Base-by-base conservation (phyloP, 2,888 invertebrate species). In the Hemicrepidius hirtus region DNA sequence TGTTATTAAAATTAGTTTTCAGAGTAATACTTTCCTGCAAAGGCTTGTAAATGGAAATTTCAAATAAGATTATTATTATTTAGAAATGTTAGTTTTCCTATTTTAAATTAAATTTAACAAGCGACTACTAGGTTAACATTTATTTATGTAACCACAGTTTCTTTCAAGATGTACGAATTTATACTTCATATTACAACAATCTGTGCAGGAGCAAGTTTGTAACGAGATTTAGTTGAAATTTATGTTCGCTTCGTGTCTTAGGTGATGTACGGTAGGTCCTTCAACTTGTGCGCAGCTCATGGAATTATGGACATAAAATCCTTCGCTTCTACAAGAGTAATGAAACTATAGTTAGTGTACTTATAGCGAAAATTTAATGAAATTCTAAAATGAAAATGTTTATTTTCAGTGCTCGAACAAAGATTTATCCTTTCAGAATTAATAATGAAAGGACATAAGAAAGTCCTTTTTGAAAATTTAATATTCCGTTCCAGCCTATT, bases 161-260 rank as follows among this genome's bases (percentile, higher is more conserved):
- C 13, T 18, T n/a, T 18, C 18, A 44, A 44, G 44, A 44, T 44
- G 44, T 9, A 13, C 13, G 13, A 50, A 50, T 50, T 50, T 50
- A 28, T 50, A 13, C 44, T 10, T 37, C 35, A 50, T 21, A 53
- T 50, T 65, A 53, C n/a, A 65, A 53, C 64, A 35, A 53, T 37
- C 16, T 65, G 53, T 7, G 50, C 20, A 37, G 20, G n/a, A 63
- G 13, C 46, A 50, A 50, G 53, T 65, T 65, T 20, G n/a, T 21
- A 53, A 65, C 64, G 13, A 63, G 49, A 63, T 49, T 63, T 46
- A 63, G 49, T 77, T 71, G 68, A 71, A 76, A 78, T 77, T 79
- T 79, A 79, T 77, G 75, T 76, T 76, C 75, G 18, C 32, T 20
- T 20, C 57, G 35, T 57, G 57, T 20, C n/a, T 50, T 50, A 24